phyloP scores from a whole-genome alignment of 2,113 vertebrate genomes.

The Callorhinus ursinus region DNA sequence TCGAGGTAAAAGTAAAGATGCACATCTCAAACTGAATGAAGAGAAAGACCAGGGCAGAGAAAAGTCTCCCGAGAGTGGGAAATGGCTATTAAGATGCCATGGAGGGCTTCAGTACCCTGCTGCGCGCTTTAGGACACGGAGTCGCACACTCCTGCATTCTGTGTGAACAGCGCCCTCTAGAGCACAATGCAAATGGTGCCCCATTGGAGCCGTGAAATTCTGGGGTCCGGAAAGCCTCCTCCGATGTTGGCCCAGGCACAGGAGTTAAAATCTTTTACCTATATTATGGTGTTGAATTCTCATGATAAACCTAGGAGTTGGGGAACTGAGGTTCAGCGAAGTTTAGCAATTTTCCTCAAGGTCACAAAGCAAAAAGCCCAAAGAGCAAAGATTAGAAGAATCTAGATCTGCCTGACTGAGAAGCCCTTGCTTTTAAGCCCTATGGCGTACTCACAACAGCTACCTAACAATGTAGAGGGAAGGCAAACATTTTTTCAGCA shows the following conservation, averaged over 20 bases:
- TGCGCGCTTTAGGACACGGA: rapidly evolving
- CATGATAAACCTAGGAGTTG: background rate
- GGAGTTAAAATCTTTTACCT: background rate
- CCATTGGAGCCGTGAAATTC: background rate
- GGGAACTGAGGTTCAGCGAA: background rate
- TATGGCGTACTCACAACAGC: background rate
- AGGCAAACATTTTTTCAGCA: background rate
- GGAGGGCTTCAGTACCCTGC: background rate
- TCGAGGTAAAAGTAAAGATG: background rate
- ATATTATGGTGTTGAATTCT: background rate
- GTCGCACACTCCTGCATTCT: background rate
- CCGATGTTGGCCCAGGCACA: rapidly evolving
- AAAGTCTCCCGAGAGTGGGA: background rate
- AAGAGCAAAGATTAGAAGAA: background rate
- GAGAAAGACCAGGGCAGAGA: background rate
- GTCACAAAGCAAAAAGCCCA: constrained; percentile 14
- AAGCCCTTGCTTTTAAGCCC: background rate
- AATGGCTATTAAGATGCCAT: rapidly evolving
- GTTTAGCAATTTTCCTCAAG: background rate
- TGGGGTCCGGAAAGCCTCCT: background rate
- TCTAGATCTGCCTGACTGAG: background rate
- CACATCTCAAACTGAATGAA: background rate
- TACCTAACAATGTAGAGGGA: background rate
- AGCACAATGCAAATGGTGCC: background rate
- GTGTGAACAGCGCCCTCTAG: constrained; percentile 59